Percentiles rank a stretch among this genome's conserved stretches.
phyloP scores from a whole-genome alignment of 1,140 invertebrate genomes.

The Saccostrea glomerata region DNA sequence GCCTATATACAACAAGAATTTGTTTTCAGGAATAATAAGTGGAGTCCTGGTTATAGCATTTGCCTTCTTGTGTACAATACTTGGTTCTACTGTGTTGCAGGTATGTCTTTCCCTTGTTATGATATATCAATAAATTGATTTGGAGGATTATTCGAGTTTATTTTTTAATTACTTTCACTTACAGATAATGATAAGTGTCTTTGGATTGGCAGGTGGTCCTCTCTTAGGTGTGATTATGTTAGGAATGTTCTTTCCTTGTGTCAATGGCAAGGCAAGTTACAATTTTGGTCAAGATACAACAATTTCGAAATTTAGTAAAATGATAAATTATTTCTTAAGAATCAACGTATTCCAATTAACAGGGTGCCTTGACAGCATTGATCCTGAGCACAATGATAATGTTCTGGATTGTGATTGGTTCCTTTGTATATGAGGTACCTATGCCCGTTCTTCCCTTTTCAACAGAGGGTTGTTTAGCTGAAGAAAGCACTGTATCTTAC shows the following conservation, averaged over 20 bases:
- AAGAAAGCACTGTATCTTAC: constrained; percentile 15
- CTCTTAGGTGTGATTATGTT: constrained; percentile 75
- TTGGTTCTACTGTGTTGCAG: constrained; percentile 67
- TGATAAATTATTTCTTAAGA: not conserved
- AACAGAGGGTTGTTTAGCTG: constrained; percentile 54
- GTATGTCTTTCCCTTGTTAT: constrained; percentile 33
- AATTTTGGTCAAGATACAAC: not conserved
- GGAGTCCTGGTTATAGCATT: constrained; percentile 69
- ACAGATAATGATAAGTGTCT: constrained; percentile 73
- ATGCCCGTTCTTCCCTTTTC: constrained; percentile 58
- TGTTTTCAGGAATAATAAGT: constrained; percentile 55
- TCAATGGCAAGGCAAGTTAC: constrained; percentile 69
- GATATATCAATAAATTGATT: not conserved
- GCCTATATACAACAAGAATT: not conserved
- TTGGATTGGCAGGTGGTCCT: constrained; percentile 76
- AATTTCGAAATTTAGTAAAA: not conserved
- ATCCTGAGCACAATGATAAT: constrained; percentile 59
- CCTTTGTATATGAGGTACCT: constrained; percentile 60
- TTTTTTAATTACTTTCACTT: constrained; percentile 18
- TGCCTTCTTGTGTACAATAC: constrained; percentile 66
- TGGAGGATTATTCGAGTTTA: not conserved
- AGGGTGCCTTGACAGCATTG: constrained; percentile 65
- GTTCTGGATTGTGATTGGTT: constrained; percentile 69
- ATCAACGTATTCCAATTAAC: not conserved
- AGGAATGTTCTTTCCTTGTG: constrained; percentile 78